phyloP scores from a whole-genome alignment of 2,797 vertebrate species.

The Neopelma chrysocephalum region DNA sequence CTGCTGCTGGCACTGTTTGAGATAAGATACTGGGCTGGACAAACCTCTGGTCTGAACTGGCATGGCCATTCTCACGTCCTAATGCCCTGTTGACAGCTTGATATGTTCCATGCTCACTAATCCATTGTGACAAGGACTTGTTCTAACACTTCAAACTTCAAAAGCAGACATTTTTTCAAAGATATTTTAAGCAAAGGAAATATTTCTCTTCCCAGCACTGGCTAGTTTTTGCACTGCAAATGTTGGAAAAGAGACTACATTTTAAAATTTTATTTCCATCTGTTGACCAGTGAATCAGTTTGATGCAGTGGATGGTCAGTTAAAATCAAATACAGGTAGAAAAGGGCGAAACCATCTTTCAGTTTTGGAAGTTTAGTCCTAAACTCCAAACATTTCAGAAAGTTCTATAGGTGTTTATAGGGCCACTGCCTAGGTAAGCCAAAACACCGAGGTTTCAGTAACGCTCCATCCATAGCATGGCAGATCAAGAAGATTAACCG shows the following conservation, averaged over 20 bases:
- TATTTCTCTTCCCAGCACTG: neutral
- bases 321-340: neutral
- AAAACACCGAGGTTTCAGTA: neutral
- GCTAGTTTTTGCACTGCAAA: neutral
- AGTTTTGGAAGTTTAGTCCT: neutral
- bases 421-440: neutral
- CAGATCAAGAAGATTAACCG: neutral
- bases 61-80: neutral
- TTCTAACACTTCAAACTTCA: neutral
- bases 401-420: neutral
- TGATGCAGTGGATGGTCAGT: neutral
- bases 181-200: neutral
- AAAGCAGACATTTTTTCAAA: neutral
- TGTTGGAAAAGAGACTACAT: neutral
- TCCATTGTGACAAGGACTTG: constrained; percentile 37
- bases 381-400: neutral
- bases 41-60: neutral
- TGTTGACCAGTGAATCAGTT: neutral
- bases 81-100: neutral
- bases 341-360: neutral
- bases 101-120: neutral
- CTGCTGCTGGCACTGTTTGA: neutral
- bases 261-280: neutral
- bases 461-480: neutral
- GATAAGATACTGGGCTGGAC: neutral